A percentile compares a stretch with the other conserved stretches of the same genome.
Conservation (phyloP, 2,888 invertebrate genomes). For the Stenolophus ochropezus region DNA sequence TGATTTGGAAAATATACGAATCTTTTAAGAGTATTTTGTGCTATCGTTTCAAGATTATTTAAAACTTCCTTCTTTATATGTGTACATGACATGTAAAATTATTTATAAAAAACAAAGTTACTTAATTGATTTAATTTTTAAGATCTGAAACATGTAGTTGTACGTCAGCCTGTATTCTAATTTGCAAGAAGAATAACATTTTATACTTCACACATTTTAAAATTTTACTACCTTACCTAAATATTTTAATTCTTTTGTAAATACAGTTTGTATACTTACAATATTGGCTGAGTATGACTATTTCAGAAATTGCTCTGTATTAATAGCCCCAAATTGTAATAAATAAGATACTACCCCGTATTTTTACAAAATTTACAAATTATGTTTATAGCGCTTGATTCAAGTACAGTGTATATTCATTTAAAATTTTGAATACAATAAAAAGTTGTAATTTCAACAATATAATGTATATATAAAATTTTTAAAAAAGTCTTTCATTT, state of each 20-base stretch:
- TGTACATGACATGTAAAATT: constrained; percentile 29
- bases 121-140: constrained; percentile 41
- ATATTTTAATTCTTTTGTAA: not conserved
- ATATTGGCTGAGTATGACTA: constrained; percentile 4
- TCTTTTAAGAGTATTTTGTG: constrained; percentile 52
- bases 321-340: constrained; percentile 17
- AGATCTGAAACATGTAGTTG: constrained; percentile 6
- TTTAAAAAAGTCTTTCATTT: constrained; percentile 31
- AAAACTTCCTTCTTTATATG: constrained; percentile 17
- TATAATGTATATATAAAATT: constrained; percentile 42
- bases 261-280: not conserved
- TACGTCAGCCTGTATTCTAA: constrained; percentile 2
- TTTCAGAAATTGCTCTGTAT: constrained; percentile 8
- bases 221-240: not conserved
- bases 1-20: constrained; percentile 53
- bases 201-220: not conserved
- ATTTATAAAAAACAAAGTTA: constrained; percentile 41
- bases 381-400: constrained; percentile 40
- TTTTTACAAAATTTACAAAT: constrained; percentile 34
- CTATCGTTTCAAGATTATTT: constrained; percentile 18
- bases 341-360: constrained; percentile 39
- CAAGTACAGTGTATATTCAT: constrained; percentile 34
- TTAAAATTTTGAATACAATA: constrained; percentile 35
- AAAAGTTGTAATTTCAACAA: constrained; percentile 47
- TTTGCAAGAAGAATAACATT: not conserved